Evolutionary conservation across 64 coral and sea anemone genomes (phyloP), one percentile per base, ranked within the genome.

Genomic region (Porites australiensis): DNA sequence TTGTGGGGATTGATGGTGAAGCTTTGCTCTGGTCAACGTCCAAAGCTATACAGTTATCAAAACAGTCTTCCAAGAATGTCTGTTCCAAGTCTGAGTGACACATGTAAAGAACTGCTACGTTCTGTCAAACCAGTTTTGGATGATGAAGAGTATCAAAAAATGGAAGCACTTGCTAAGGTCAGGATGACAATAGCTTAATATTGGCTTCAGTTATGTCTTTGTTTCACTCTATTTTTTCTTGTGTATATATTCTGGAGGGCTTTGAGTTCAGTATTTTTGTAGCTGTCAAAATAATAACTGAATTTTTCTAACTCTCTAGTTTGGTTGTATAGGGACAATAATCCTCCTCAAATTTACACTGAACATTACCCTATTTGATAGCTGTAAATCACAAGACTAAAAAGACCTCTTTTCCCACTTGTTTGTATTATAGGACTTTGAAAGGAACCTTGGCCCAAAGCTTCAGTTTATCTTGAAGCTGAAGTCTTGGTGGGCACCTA

Each of bases 41-140:
- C 96, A 49, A 86, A 87, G 27, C 62, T 95, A 9, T 98, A 93
- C 69, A 98, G 96, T 52, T 98, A 93, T 53, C 96, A 98, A 22
- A 98, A 98, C 83, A 95, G 94, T 16, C 88, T 98, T 20, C 96
- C 96, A 37, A 82, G 96, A 13, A 95, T 98, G 96, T 90, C 96
- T 62, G 94, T 98, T 3, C 96, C 96, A 44, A 53, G 88, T 44
- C 44, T 98, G 13, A 95, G 86, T 27, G 72, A 95, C 43, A 98
- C 96, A 6, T 93, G 94, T 44, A 82, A 93, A 52, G 89, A 73
- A 19, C 90, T 95, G 21, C 51, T 98, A 50, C 50, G 74, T 6
- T 98, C 96, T 83, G 82, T 98, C 58, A 90, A 88, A 65, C 94
- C 87, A 57, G 72, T 98, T 37, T 27, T 98, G 8, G 77, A 74